Percentiles rank a stretch among this genome's conserved stretches.
These are phyloP conservation scores for Callinectes sapidus DNA, from an alignment of 2,888 invertebrate genomes.

Conservation along the genomic window DNA sequence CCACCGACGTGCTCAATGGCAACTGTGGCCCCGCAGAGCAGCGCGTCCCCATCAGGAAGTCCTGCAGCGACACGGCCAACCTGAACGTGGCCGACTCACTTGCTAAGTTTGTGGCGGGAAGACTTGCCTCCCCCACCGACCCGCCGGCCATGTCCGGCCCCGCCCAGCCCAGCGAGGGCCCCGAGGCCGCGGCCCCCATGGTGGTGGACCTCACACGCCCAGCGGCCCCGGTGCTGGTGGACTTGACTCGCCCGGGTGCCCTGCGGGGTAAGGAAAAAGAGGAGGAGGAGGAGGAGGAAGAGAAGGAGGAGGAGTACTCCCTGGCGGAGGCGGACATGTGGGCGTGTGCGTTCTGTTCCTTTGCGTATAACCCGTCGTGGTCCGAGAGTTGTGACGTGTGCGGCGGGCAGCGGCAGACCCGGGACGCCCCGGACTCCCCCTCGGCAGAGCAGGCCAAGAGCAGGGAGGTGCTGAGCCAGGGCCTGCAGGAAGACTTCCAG, in stretches of 20 bases:
- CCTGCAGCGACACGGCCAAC: conserved; percentile 56
- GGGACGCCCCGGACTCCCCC: not conserved
- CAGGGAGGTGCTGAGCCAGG: conserved; percentile 68
- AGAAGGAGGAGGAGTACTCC: conserved; percentile 63
- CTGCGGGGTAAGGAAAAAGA: conserved; percentile 2
- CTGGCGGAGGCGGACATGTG: conserved; percentile 70
- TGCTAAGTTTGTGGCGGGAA: conserved; percentile 63
- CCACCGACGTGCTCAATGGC: conserved; percentile 54
- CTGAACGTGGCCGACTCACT: conserved; percentile 66
- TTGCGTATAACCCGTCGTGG: conserved; percentile 72
- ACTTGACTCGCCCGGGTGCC: conserved; percentile 39
- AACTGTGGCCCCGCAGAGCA: conserved; percentile 50
- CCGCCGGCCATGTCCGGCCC: conserved; percentile 40
- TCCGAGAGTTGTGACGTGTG: conserved; percentile 72
- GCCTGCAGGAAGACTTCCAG: conserved; percentile 71
- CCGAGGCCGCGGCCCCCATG: conserved; percentile 51
- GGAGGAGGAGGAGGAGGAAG: conserved; percentile 42
- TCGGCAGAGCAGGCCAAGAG: conserved; percentile 45
- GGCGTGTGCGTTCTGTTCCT: conserved; percentile 70
- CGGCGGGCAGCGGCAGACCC: conserved; percentile 50
- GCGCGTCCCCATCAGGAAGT: conserved; percentile 48
- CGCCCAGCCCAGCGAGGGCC: conserved; percentile 39
- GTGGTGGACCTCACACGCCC: conserved; percentile 58
- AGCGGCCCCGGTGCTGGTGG: conserved; percentile 30
- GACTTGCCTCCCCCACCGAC: conserved; percentile 54